These are phyloP conservation scores for Leptura quadrifasciata DNA, from an alignment of 2,888 invertebrate species.

Conservation along the genomic window DNA sequence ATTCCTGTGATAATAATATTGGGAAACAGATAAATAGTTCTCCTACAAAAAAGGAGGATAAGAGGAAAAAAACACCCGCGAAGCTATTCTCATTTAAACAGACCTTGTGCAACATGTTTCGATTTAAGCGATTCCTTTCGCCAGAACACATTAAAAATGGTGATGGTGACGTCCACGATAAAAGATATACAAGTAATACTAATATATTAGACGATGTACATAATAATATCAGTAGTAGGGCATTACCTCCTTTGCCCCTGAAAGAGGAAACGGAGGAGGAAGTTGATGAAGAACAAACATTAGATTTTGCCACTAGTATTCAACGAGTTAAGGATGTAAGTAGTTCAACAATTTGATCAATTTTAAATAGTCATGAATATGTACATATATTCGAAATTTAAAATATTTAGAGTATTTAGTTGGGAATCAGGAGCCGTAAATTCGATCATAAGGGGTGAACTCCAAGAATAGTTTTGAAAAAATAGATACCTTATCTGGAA, in stretches of 20 bases:
- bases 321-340: slow-evolving; percentile 96
- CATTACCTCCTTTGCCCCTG: slow-evolving; percentile 80
- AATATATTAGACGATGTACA: slow-evolving; percentile 70
- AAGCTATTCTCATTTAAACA: slow-evolving; percentile 87
- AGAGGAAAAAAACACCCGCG: slow-evolving; percentile 80
- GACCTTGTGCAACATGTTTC: slow-evolving; percentile 90
- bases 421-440: no score
- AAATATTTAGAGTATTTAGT: slow-evolving; percentile 4
- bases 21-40: slow-evolving; percentile 73
- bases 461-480: no score
- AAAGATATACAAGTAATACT: slow-evolving; percentile 56
- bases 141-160: slow-evolving; percentile 68
- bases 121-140: slow-evolving; percentile 77
- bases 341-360: slow-evolving; percentile 14
- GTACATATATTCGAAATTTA: no score
- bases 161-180: slow-evolving; percentile 33
- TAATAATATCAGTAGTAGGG: slow-evolving; percentile 79
- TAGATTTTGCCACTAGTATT: slow-evolving; percentile 93
- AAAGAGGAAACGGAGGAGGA: slow-evolving; percentile 58
- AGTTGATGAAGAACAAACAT: slow-evolving; percentile 71
- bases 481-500: no score
- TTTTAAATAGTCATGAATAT: not conserved
- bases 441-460: no score
- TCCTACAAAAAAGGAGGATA: slow-evolving; percentile 70
- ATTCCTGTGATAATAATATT: slow-evolving; percentile 70